Evolutionary conservation across 2,888 invertebrate genomes (phyloP).

Genomic region (Ophioninae sp.): DNA sequence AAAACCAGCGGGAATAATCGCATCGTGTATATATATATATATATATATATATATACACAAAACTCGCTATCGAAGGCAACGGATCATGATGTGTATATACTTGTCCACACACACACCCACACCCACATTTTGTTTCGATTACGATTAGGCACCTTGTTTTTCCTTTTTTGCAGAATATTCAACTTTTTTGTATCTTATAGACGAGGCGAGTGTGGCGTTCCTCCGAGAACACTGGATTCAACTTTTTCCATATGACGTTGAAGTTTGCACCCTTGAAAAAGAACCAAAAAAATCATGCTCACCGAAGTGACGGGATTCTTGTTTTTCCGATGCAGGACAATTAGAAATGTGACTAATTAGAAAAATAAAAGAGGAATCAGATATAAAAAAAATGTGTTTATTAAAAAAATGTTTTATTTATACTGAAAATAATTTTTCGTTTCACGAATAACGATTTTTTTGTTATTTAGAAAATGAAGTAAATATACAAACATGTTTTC

Average conservation of each 20-base stretch:
- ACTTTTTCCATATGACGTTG: background rate
- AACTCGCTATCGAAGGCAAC: conserved; percentile 23
- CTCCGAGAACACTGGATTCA: background rate
- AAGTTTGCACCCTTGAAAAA: no score
- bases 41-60: background rate
- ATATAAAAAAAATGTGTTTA: no score
- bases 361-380: no score
- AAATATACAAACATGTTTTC: no score
- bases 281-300: no score
- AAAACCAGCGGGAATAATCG: conserved; percentile 51
- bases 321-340: no score
- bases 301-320: no score
- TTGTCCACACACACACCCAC: background rate
- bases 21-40: conserved; percentile 12
- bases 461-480: no score
- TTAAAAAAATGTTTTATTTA: no score
- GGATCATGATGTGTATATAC: background rate
- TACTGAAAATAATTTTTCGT: no score
- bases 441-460: no score
- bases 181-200: background rate
- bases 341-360: no score
- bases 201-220: background rate
- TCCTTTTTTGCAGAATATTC: conserved; percentile 3
- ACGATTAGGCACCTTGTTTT: background rate
- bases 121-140: background rate